A percentile compares a stretch with the other conserved stretches of the same genome.
phyloP scores from a whole-genome alignment of 1,140 invertebrate species.

The Odontomachus brunneus region DNA sequence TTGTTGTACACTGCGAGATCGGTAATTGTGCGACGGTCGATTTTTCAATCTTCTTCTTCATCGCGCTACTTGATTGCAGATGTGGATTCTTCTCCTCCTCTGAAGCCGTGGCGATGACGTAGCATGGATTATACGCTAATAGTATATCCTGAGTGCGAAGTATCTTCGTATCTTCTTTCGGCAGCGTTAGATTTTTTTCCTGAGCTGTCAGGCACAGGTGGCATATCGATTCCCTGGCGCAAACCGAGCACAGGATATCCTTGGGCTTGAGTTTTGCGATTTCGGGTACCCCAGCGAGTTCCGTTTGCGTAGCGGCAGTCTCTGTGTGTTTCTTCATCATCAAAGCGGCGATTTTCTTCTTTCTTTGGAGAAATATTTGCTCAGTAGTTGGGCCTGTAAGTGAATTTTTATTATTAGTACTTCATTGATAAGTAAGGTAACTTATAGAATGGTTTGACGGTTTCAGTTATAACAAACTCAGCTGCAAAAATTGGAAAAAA shows the following conservation, averaged over 20 bases:
- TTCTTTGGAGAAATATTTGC: conserved; percentile 61
- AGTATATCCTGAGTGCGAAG: conserved; percentile 71
- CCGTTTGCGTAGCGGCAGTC: conserved; percentile 67
- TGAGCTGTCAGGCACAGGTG: conserved; percentile 25
- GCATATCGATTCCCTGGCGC: conserved; percentile 58
- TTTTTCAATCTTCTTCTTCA: conserved; percentile 4
- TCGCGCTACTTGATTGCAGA: not conserved
- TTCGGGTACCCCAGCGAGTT: conserved; percentile 63
- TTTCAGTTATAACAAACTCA: too few relatives aligned
- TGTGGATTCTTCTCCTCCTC: conserved; percentile 1
- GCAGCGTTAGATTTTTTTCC: not conserved
- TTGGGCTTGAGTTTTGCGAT: conserved; percentile 55
- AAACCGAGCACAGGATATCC: conserved; percentile 60
- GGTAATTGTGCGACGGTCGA: not conserved
- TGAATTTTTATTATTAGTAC: too few relatives aligned
- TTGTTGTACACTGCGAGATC: too few relatives aligned
- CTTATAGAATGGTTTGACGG: too few relatives aligned
- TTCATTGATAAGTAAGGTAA: too few relatives aligned
- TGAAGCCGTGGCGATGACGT: conserved; percentile 35
- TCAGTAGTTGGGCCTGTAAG: conserved; percentile 50
- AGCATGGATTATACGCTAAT: conserved; percentile 71
- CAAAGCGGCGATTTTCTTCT: conserved; percentile 52
- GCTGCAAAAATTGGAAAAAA: not conserved
- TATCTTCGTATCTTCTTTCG: conserved; percentile 34
- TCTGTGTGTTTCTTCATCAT: conserved; percentile 62